Evolutionary conservation across 1,140 invertebrate genomes (phyloP), one percentile per base, ranked within the genome.

Genomic region (Pseudomyrmex gracilis): DNA sequence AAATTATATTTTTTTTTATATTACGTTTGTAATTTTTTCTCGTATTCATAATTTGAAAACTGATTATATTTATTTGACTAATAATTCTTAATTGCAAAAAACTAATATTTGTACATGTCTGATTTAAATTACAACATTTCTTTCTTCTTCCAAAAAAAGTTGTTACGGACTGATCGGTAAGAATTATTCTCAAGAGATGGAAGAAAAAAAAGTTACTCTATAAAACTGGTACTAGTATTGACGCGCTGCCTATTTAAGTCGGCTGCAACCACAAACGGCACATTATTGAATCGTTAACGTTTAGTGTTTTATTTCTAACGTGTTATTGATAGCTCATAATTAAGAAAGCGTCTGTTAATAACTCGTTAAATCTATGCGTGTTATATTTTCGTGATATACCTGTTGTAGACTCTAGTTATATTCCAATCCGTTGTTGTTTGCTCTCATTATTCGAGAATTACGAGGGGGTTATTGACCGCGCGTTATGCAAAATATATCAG

Each of bases 271-370:
- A 53, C 70, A 22, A 63, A 55, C 24, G 51, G 2, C 34, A 10
- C 34, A 49, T 70, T 83, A 89, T 90, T 87, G 80, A 90, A 82
- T 87, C 74, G 84, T 90, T 89, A 89, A 85, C 47, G 71, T 64
- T 83, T 70, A 82, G 58, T 77, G 74, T 89, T 34, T 34, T 84
- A 84, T 74, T 78, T 12, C 43, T 20, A 67, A 15, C 47, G 57
- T 78, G 61, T 78, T 76, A 74, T 73, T 73, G 70, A 53, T 71
- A 80, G 55, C 76, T 83, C 64, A 64, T 86, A 86, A 89, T 89
- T 86, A 88, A 87, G 61, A 78, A 71, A 73, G 74, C 34, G 82
- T 58, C 85, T 53, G 63, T 85, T 87, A 90, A 85, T 73, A 64
- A 63, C 84, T 89, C 77, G 80, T 87, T 86, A 88, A 90, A 87